Conservation (phyloP, 64 coral and sea anemone genomes). For the Stichodactyla helianthus region DNA sequence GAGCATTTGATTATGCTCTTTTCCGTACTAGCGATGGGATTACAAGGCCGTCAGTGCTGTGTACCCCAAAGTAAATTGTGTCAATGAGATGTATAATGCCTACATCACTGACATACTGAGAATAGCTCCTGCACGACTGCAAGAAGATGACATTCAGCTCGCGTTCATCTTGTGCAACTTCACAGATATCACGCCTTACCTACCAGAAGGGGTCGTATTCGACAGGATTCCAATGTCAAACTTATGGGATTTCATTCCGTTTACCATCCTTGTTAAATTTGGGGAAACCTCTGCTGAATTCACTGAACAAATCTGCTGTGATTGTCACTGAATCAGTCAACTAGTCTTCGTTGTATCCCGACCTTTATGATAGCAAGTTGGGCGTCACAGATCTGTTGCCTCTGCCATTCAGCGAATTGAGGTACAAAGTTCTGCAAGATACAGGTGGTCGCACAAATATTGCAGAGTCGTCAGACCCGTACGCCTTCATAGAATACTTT, state of each 20-base stretch:
- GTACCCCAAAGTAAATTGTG: background rate
- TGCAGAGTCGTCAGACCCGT: background rate
- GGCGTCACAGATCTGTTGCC: background rate
- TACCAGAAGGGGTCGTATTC: conserved; percentile 13
- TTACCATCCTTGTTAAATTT: background rate
- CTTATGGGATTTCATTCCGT: conserved; percentile 28
- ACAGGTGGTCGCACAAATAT: background rate
- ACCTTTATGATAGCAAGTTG: background rate
- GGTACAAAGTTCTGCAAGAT: conserved; percentile 28
- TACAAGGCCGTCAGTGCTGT: conserved; percentile 20
- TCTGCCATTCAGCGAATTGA: background rate
- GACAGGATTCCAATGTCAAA: conserved; percentile 47
- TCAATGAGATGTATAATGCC: conserved; percentile 36
- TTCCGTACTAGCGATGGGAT: conserved; percentile 35
- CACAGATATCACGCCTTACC: conserved; percentile 16
- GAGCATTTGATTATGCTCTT: background rate
- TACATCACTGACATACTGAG: conserved; percentile 30
- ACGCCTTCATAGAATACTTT: conserved; percentile 26
- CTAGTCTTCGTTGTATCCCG: conserved; percentile 9
- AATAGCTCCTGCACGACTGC: conserved; percentile 18
- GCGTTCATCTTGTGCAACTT: conserved; percentile 42
- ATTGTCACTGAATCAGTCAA: conserved; percentile 42
- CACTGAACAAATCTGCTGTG: conserved; percentile 15
- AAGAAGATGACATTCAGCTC: conserved; percentile 7
- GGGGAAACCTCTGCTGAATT: conserved; percentile 21